These are phyloP conservation scores for Atherinosoma microstoma DNA, from an alignment of 2,797 vertebrate species.

Conservation along the genomic window DNA sequence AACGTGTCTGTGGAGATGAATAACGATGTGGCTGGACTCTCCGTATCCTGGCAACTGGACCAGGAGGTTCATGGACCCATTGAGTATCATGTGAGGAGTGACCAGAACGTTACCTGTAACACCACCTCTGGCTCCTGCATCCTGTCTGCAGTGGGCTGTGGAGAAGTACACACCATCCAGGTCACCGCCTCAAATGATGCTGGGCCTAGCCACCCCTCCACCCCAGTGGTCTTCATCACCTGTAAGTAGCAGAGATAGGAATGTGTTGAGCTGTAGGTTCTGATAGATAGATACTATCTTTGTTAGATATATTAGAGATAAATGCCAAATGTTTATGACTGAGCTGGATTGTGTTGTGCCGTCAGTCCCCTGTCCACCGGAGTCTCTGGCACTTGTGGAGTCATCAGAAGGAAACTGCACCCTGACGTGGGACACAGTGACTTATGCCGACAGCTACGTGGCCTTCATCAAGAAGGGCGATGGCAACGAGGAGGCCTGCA, in stretches of 20 bases:
- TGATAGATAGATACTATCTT: neutral
- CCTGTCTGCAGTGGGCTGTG: slow-evolving; percentile 82
- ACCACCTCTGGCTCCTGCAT: slow-evolving; percentile 79
- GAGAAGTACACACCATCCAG: slow-evolving; percentile 81
- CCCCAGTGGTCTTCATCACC: slow-evolving; percentile 78
- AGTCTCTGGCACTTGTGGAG: slow-evolving; percentile 80
- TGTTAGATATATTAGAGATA: too few species aligned
- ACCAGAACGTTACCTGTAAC: slow-evolving; percentile 77
- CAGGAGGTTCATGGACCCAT: slow-evolving; percentile 70
- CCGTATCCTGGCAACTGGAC: slow-evolving; percentile 81
- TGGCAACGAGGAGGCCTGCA: slow-evolving; percentile 86
- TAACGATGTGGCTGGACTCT: slow-evolving; percentile 61
- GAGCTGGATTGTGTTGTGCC: slow-evolving; percentile 23
- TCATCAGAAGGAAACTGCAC: slow-evolving; percentile 81
- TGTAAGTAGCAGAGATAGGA: slow-evolving; percentile 77
- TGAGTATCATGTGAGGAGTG: slow-evolving; percentile 79
- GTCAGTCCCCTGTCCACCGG: slow-evolving; percentile 90
- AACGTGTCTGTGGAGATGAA: slow-evolving; percentile 71
- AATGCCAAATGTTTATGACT: neutral
- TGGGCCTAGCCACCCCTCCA: slow-evolving; percentile 84
- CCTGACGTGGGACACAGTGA: slow-evolving; percentile 83
- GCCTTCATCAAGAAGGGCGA: slow-evolving; percentile 88
- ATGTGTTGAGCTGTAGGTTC: neutral
- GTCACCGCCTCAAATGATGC: slow-evolving; percentile 86
- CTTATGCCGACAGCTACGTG: slow-evolving; percentile 83